A percentile compares a stretch with the other conserved stretches of the same genome.
Conservation (phyloP, 2,797 vertebrate species). For the Sebastes melanostomus region DNA sequence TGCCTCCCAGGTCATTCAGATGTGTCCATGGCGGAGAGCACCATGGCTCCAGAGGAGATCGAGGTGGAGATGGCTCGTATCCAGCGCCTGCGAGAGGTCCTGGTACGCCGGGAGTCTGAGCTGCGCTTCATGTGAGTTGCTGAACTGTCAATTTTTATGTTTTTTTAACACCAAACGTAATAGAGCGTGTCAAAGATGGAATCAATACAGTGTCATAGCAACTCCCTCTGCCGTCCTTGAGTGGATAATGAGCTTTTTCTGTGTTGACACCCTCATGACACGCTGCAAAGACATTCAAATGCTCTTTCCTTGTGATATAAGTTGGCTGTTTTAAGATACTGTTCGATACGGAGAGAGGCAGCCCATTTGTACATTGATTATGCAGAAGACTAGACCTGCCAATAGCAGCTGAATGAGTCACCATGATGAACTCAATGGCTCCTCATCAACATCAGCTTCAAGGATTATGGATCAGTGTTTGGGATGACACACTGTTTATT, state of each 20-base stretch:
- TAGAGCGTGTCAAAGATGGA: neutral
- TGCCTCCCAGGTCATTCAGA: conserved; percentile 87
- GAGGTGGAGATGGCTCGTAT: conserved; percentile 97
- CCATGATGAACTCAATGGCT: conserved; percentile 24
- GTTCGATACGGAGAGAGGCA: neutral
- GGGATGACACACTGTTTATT: neutral
- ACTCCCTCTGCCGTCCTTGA: neutral
- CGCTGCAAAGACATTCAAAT: neutral
- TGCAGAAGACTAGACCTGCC: conserved; percentile 25
- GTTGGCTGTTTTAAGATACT: neutral
- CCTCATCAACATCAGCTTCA: conserved; percentile 20
- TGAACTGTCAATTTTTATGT: neutral
- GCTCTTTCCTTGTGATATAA: neutral
- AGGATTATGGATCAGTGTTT: conserved; percentile 21
- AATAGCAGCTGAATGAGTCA: conserved; percentile 37
- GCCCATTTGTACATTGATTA: conserved; percentile 50
- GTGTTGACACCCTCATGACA: neutral
- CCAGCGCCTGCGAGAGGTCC: conserved; percentile 94
- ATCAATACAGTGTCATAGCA: neutral
- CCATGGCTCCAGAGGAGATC: conserved; percentile 95
- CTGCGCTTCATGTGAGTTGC: conserved; percentile 97
- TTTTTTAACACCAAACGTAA: neutral
- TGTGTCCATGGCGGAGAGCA: conserved; percentile 97
- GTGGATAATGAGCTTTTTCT: conserved; percentile 12
- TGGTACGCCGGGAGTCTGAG: conserved; percentile 97